Base-by-base conservation (phyloP, 2,797 vertebrate genomes). In the Muscicapa striata region DNA sequence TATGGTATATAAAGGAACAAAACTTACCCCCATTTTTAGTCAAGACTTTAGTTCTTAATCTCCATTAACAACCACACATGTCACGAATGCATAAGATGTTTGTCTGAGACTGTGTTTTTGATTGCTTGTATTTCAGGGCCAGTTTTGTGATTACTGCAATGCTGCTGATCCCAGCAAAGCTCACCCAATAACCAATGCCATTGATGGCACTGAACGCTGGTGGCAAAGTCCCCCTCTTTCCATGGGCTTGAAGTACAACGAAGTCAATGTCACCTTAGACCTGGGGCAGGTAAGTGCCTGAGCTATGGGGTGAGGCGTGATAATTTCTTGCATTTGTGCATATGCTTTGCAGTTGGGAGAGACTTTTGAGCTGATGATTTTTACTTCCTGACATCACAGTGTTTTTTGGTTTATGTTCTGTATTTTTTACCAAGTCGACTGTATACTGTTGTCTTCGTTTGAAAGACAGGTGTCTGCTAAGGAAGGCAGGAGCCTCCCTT, bases 211-310 rank as follows among this genome's bases (percentile, higher is more conserved):
- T 0, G 99, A 99, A 80, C 97, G 97, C 26, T 99, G 99, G 99
- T 99, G 99, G 99, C 99, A 99, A 90, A 99, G 99, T 86, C 99
- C 99, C 4, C 98, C 99, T 82, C 98, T 99, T 21, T 99, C 99
- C 43, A 97, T 97, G 58, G 98, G 99, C 48, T 49, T 94, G 55
- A 96, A 72, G 79, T 99, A 99, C 98, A 99, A 99, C 0, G 94
- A 98, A 94, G 98, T 99, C 94, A 99, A 99, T 38, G 97, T 99
- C 78, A 99, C 99, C 40, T 96, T 99, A 96, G 98, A 99, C 84
- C 98, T 99, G 76, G 98, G 99, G 29, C 99, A 99, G 98, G 99
- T 99, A 92, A 98, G 98, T 94, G 26, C 27, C 8, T 34, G 52
- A 57, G 38, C 51, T 54, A 0, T 27, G 75, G 38, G 13, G 11